Evolutionary conservation across 1,140 invertebrate species (phyloP).

Genomic region (Globodera rostochiensis): DNA sequence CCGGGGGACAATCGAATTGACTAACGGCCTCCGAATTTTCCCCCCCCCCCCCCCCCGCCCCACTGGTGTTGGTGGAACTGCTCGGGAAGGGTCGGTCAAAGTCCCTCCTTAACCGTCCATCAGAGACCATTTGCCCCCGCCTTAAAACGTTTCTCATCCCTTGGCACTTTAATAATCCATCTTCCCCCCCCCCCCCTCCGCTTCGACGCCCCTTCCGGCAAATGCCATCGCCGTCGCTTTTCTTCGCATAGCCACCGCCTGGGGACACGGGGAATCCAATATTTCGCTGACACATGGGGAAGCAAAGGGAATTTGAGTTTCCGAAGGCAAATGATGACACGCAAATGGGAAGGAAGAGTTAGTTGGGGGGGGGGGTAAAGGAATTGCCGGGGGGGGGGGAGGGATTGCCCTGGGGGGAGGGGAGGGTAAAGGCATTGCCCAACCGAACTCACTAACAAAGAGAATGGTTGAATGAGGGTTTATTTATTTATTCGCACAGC

Average conservation of each 20-base stretch:
- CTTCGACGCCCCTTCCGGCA: neutral
- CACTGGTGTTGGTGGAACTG: neutral
- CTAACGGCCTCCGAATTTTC: neutral
- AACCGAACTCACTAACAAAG: no score
- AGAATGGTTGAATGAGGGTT: no score
- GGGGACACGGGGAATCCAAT: neutral
- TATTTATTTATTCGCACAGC: no score
- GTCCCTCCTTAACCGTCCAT: neutral
- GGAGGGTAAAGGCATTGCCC: no score
- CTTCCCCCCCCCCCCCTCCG: neutral
- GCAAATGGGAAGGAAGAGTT: constrained; percentile 8
- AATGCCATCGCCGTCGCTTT: neutral
- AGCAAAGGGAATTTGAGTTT: neutral
- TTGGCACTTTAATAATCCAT: constrained; percentile 21
- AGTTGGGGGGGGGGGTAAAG: no score
- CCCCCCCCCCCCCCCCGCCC: no score
- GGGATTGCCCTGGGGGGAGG: no score
- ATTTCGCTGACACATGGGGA: neutral
- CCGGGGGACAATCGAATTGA: neutral
- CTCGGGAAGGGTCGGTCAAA: neutral
- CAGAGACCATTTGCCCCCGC: neutral
- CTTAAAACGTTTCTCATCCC: neutral
- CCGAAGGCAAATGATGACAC: constrained; percentile 6
- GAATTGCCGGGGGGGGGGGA: no score
- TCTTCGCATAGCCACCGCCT: neutral